A percentile compares a stretch with the other conserved stretches of the same genome.
These are phyloP conservation scores for Sciurus carolinensis DNA, from an alignment of 2,797 vertebrate genomes.

Conservation along the genomic window DNA sequence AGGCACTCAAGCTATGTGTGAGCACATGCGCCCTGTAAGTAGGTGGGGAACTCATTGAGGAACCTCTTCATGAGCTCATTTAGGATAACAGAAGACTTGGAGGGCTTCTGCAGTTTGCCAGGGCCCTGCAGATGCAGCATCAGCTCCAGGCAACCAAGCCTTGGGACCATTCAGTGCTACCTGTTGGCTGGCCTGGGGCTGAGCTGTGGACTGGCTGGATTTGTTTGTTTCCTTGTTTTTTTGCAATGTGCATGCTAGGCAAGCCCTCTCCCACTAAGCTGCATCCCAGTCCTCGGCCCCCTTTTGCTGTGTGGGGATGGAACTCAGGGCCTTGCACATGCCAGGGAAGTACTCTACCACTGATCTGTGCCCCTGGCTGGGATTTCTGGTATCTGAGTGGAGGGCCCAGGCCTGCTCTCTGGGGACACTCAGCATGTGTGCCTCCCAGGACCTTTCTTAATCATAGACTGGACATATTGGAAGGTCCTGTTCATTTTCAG, in stretches of 20 bases:
- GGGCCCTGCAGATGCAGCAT: not conserved
- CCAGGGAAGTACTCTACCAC: not conserved
- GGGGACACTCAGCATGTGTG: fast-evolving
- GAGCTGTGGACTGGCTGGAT: not conserved
- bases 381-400: not conserved
- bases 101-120: not conserved
- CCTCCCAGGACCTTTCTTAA: fast-evolving
- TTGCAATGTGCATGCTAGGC: not conserved
- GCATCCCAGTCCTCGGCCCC: not conserved
- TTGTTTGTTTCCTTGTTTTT: not conserved
- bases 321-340: not conserved
- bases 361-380: not conserved
- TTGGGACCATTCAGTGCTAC: fast-evolving
- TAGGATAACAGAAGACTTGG: not conserved
- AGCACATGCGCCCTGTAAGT: fast-evolving
- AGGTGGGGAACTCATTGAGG: not conserved
- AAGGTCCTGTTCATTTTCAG: not conserved
- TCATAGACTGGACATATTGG: not conserved
- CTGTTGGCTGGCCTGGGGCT: too few relatives aligned
- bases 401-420: not conserved
- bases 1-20: fast-evolving
- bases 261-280: not conserved
- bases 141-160: too few relatives aligned
- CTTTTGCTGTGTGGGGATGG: not conserved
- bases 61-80: not conserved